A percentile compares a stretch with the other conserved stretches of the same genome.
Evolutionary conservation across 2,888 invertebrate species (phyloP).

Genomic region (Tolmerus cingulatus): DNA sequence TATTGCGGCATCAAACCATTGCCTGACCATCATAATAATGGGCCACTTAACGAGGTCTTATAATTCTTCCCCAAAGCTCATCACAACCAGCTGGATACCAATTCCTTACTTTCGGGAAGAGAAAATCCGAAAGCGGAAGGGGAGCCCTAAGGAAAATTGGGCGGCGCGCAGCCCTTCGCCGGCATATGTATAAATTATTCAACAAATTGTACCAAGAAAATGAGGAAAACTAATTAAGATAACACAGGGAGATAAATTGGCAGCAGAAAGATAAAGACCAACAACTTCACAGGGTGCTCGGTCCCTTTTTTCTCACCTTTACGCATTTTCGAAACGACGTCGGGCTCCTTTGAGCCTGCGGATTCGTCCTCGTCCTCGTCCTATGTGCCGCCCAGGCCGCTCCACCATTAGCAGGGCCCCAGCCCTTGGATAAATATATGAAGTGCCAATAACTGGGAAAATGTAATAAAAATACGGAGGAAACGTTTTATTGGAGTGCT

Average conservation of each 20-base stretch:
- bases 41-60: conserved; percentile 33
- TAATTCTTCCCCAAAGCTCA: conserved; percentile 12
- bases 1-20: conserved; percentile 14
- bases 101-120: not conserved
- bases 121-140: not conserved
- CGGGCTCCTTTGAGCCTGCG: not conserved
- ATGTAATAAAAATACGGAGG: conserved; percentile 27
- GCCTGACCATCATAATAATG: conserved; percentile 31
- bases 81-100: not conserved
- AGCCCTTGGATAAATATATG: conserved; percentile 24
- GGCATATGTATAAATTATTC: conserved; percentile 26
- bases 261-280: conserved; percentile 8
- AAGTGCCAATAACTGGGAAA: conserved; percentile 26
- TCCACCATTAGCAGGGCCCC: not conserved
- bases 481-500: conserved; percentile 28
- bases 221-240: conserved; percentile 37
- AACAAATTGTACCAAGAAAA: conserved; percentile 34
- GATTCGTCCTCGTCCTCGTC: not conserved
- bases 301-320: conserved; percentile 23
- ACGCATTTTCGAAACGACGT: not conserved
- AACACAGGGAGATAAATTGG: conserved; percentile 32
- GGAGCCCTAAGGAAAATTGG: not conserved
- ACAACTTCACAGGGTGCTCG: not conserved
- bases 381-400: not conserved
- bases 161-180: not conserved